These are phyloP conservation scores for Lasiommata megera DNA, from an alignment of 2,888 invertebrate genomes.

Conservation along the genomic window DNA sequence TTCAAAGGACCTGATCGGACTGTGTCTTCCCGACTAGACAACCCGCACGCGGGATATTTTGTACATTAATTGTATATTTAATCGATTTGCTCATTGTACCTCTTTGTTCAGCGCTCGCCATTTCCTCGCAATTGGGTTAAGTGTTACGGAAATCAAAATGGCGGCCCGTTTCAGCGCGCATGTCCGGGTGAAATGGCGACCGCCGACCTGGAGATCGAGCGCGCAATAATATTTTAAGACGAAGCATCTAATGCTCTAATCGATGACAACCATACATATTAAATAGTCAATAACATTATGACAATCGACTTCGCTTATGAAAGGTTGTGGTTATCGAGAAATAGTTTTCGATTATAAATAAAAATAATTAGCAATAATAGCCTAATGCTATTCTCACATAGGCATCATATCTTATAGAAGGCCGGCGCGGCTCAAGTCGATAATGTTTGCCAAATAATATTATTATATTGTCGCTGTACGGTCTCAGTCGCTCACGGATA, in stretches of 20 bases:
- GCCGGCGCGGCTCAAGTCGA: constrained; percentile 44
- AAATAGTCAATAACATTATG: constrained; percentile 76
- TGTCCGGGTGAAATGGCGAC: constrained; percentile 61
- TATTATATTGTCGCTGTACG: constrained; percentile 33
- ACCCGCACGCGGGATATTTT: constrained; percentile 48
- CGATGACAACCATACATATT: constrained; percentile 65
- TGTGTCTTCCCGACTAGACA: constrained; percentile 52
- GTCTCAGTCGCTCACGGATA: constrained; percentile 44
- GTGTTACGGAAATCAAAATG: constrained; percentile 73
- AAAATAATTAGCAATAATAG: constrained; percentile 79
- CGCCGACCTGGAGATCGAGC: constrained; percentile 51
- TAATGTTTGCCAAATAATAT: constrained; percentile 55
- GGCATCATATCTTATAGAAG: constrained; percentile 66
- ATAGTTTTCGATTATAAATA: constrained; percentile 76
- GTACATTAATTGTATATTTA: constrained; percentile 61
- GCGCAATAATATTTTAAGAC: constrained; percentile 65
- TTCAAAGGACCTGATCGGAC: constrained; percentile 41
- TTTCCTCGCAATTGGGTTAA: constrained; percentile 68
- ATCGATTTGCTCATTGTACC: constrained; percentile 52
- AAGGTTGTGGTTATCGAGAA: constrained; percentile 80
- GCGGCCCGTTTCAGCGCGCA: constrained; percentile 60
- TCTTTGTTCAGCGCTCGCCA: constrained; percentile 60
- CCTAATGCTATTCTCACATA: constrained; percentile 73
- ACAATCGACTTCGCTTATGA: constrained; percentile 81
- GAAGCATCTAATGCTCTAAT: constrained; percentile 64